Base-by-base conservation (phyloP, 2,797 vertebrate genomes). In the Coracias cyanogaster region DNA sequence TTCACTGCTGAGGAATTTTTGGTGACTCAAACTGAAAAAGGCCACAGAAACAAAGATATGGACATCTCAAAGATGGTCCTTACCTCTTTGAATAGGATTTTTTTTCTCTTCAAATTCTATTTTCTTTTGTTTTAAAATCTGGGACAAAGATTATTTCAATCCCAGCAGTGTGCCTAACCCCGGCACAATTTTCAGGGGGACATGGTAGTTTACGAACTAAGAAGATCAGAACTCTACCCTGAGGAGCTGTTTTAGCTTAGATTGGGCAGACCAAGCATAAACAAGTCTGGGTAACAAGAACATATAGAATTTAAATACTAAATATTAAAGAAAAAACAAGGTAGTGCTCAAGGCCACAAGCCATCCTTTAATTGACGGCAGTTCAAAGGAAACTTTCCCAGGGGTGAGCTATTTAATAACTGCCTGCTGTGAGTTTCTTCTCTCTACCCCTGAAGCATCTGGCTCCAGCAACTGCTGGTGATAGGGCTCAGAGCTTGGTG, bases 351-450 rank as follows among this genome's bases (percentile, higher is more conserved):
- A 90, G 94, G 92, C 65, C 82, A 41, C 82, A 93, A 94, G 72
- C 80, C 52, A 79, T 54, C 65, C 64, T 91, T 89, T 93, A 89
- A 94, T 86, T 95, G 90, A 94, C 77, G 90, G 86, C 64, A 82
- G 90, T 94, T 96, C 93, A 96, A 89, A 95, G 84, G 65, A 89
- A 94, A 69, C 24, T 85, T 95, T 89, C 84, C 91, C 84, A 39
- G 41, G 89, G 79, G 49, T 65, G 69, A 92, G 19, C 10, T 62
- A 74, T 91, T 93, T 91, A 89, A 31, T 39, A 81, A 85, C 26
- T 6, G 29, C 57, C 67, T 94, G 71, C 74, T 93, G 67, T 41
- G 67, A 67, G 78, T 78, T 94, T 82, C 69, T 94, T 29, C 45
- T 80, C 45, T 29, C 12, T 33, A 13, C 21, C 22, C 65, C 66